Base-by-base conservation (phyloP, 2,888 invertebrate genomes). In the Pristionchus arcanus region DNA sequence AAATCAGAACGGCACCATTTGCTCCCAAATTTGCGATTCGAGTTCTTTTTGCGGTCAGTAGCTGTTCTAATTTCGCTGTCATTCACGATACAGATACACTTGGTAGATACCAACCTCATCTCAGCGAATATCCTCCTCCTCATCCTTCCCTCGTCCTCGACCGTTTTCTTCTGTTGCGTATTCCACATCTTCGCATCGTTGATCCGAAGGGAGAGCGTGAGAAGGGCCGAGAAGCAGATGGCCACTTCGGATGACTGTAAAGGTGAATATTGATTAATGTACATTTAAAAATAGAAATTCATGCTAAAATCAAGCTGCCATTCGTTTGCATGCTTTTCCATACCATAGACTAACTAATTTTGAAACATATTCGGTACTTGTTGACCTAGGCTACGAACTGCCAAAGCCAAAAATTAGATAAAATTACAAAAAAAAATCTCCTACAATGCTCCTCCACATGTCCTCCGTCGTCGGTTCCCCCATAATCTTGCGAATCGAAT, bases 101-200 rank as follows among this genome's bases (percentile, higher is more conserved):
- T n/a, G 15, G 15, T 11, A 4, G 15, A 55, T 59, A 25, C 71
- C 25, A 4, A 68, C 68, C 71, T 71, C 71, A 71, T 31, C 71
- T 71, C 71, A 34, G 71, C 71, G 15, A 71, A 19, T 3, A 71
- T 71, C 71, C 71, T 71, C 71, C 71, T 71, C 71, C 71, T 71
- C 71, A 71, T 71, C 71, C 34, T 34, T 28, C 71, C 71, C 34
- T 71, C 71, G 34, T 71, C 71, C 34, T 71, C 71, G 15, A 2
- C 16, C 34, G 2, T 71, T 34, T 71, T 31, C 71, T 19, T 13
- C 16, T 15, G 16, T 2, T 34, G 16, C 13, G 28, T 31, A 31
- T 13, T 34, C 19, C 31, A 16, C 16, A 71, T 7, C 16, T 13
- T 28, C 11, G 34, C 34, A 34, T 71, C 71, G 16, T 31, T 34